Evolutionary conservation across 2,797 vertebrate genomes (phyloP).

Genomic region (Pseudochirops corinnae): DNA sequence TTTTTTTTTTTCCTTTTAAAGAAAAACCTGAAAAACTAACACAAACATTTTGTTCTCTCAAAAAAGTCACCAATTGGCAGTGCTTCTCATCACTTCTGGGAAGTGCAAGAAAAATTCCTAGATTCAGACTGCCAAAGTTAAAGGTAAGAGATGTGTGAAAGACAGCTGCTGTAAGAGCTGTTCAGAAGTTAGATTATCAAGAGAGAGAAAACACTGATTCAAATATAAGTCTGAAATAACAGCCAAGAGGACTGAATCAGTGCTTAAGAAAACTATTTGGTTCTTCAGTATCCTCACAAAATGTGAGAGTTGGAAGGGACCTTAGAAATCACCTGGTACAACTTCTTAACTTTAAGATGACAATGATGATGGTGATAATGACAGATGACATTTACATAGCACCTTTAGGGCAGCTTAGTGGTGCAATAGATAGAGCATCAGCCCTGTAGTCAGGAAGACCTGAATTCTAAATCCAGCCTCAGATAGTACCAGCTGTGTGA

Average conservation of each 20-base stretch:
- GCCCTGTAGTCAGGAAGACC: neutral
- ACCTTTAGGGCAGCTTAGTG: neutral
- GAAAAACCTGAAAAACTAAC: slow-evolving; percentile 34
- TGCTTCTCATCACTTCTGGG: neutral
- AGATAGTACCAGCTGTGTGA: neutral
- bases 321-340: neutral
- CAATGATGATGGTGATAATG: neutral
- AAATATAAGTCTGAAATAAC: neutral
- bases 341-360: neutral
- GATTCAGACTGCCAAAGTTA: neutral
- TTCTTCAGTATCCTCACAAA: neutral
- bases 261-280: neutral
- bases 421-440: neutral
- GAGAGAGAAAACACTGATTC: neutral
- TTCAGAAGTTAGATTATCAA: neutral
- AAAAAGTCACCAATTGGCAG: slow-evolving; percentile 3
- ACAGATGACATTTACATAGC: neutral
- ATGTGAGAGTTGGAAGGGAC: neutral
- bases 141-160: neutral
- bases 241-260: neutral
- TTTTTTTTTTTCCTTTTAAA: too few relatives aligned
- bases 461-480: neutral
- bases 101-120: slow-evolving; percentile 6
- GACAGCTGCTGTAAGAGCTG: neutral
- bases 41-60: slow-evolving; percentile 34